Base-by-base conservation (phyloP, 2,113 vertebrate species). In the Ardeotis arabs region DNA sequence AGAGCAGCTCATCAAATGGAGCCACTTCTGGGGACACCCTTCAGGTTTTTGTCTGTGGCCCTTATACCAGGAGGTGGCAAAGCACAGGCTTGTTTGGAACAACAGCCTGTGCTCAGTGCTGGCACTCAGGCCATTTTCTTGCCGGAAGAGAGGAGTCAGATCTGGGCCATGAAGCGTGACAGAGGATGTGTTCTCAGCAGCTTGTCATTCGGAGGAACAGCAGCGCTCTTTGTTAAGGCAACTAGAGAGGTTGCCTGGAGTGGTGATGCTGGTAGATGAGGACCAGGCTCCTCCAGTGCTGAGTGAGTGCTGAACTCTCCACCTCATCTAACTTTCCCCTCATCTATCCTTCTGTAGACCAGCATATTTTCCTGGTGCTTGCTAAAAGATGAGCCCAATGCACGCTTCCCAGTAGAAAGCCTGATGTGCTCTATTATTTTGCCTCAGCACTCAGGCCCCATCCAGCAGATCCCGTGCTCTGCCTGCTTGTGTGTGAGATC, bases 151-250 rank as follows among this genome's bases (percentile, higher is more conserved):
- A 69, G 53, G 44, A 93, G 31, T 77, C 66, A 91, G 80, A 60
- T 82, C 84, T 87, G 84, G 66, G 77, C 69, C 81, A 76, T 0
- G 3, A 79, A 87, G 74, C 6, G 2, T 91, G 93, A 87, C 84
- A 84, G 83, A 95, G 69, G 23, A 17, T 58, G 53, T 91, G 87
- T 58, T 96, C 70, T 91, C 89, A 87, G 84, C 82, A 83, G 78
- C 58, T 37, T 90, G 74, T 85, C 70, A 25, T 75, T 35, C 33
- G 11, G 78, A 55, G 82, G 59, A 90, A 94, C 77, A 95, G 78
- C 14, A 12, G 16, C 14, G 63, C 27, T 78, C 84, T 95, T 95
- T 96, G 70, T 85, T 62, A 69, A 63, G 84, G 22, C 0, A 0
- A 29, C 82, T 56, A 55, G 70, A 84, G 87, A 39, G 55, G 23